Evolutionary conservation across 2,888 invertebrate genomes (phyloP), one percentile per base, ranked within the genome.

Genomic region (Anthoptus insignis): DNA sequence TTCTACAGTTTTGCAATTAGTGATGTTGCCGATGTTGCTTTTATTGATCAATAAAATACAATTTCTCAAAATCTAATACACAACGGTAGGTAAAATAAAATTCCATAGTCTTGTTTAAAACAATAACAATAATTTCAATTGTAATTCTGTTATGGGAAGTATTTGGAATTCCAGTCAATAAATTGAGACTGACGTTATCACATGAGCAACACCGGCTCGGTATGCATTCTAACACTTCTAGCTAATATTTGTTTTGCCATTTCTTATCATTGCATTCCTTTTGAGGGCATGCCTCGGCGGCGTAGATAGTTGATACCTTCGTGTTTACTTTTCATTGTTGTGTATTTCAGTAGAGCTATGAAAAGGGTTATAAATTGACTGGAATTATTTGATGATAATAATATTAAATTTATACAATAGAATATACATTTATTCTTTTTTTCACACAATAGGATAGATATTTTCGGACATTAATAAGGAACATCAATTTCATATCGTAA

Each of bases 221-320:
- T 57, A 58, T 67, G 58, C 68, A 70, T 71, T 73, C 54, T 61
- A 63, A 56, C 54, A 71, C 53, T 68, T 56, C 68, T 54, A 64
- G 67, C 63, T 66, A 72, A 73, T 72, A 72, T 72, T 73, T 68
- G 59, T 65, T 67, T 67, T 64, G 61, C 63, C 29, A 50, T 47
- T 67, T 71, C 68, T 72, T 80, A 81, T 81, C 79, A 73, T 65
- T 69, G 71, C 79, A 83, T 84, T 81, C 80, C 81, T 69, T 72
- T 69, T 22, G 58, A 68, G 67, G 78, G 76, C 72, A 77, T 79
- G 69, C 71, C 73, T 76, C 70, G 73, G 61, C 75, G 72, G 75
- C 70, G 68, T 68, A 56, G 37, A 34, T n/a, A 42, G 27, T 49
- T 59, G 69, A 70, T 74, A 70, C 32, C 16, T 59, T 13, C 53